These are phyloP conservation scores for Drosophila koepferae DNA, from an alignment of 2,888 invertebrate genomes.

Conservation along the genomic window DNA sequence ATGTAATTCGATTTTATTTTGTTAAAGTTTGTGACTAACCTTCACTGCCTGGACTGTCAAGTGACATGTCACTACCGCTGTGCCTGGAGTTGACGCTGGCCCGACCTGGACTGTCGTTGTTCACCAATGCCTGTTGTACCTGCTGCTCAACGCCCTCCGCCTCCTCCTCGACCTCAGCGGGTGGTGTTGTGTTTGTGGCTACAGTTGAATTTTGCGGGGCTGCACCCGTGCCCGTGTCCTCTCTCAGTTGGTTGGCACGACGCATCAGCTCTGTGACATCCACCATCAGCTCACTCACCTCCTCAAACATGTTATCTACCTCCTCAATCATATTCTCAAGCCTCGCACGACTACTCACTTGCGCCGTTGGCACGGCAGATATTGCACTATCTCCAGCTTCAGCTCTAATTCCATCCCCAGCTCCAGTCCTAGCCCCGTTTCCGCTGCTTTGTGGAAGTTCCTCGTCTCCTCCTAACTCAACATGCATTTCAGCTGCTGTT, in stretches of 20 bases:
- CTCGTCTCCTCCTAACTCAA: neutral
- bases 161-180: conserved; percentile 5
- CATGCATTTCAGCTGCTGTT: conserved; percentile 24
- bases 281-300: conserved; percentile 44
- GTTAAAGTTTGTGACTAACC: conserved; percentile 32
- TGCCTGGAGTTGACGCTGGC: conserved; percentile 28
- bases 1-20: neutral
- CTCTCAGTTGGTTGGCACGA: conserved; percentile 36
- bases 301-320: conserved; percentile 51
- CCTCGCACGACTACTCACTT: conserved; percentile 25
- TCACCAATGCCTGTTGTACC: neutral
- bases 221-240: neutral
- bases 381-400: conserved; percentile 25
- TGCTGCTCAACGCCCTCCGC: neutral
- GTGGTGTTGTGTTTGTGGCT: neutral
- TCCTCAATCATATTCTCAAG: conserved; percentile 48
- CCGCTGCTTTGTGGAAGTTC: neutral
- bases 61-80: conserved; percentile 64
- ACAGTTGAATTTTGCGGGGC: neutral
- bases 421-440: neutral
- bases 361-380: conserved; percentile 17
- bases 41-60: conserved; percentile 69
- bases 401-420: neutral
- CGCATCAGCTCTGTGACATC: conserved; percentile 49
- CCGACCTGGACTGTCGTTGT: conserved; percentile 29